Base-by-base conservation (phyloP, 1,140 invertebrate genomes). In the Tetragonula clypearis region DNA sequence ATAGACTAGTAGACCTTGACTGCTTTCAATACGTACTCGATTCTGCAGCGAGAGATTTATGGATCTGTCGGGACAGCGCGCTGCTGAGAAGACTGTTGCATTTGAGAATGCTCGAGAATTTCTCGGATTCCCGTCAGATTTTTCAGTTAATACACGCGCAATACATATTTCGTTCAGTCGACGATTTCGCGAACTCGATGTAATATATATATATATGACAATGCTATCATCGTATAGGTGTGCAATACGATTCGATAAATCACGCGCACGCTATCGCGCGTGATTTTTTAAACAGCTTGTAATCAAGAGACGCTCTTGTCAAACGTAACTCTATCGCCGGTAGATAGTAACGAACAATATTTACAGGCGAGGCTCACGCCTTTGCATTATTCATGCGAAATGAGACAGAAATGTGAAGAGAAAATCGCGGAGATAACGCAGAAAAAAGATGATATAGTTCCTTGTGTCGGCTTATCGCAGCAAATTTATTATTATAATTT, bases 211-310 rank as follows among this genome's bases (percentile, higher is more conserved):
- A 11, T 0, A 19, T 21, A 21, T 4, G 26, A 62, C 21, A 30
- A 17, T n/a, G 17, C 15, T 30, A 21, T 14, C 9, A 41, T 0
- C n/a, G 30, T 56, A 71, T 60, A 58, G n/a, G 56, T 26, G 55
- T 17, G 66, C 56, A 12, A 55, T 26, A 17, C 69, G 69, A 74
- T 85, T 85, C 78, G 69, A 85, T 80, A 85, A 85, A 85, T 74
- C 78, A 68, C 53, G 83, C 30, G 78, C 30, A 2, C 60, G 68
- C 58, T 80, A 73, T 84, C 82, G 55, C 23, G 26, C 41, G 41
- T 49, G 41, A 49, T 21, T 35, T 74, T 74, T 71, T 85, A 74
- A 85, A 85, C 83, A 85, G n/a, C 41, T 55, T 62, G 83, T 85
- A 85, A 66, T 65, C 58, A 30, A 60, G 60, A 55, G 82, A 84